Base-by-base conservation (phyloP, 2,888 invertebrate genomes). In the Epinotia bilunana region DNA sequence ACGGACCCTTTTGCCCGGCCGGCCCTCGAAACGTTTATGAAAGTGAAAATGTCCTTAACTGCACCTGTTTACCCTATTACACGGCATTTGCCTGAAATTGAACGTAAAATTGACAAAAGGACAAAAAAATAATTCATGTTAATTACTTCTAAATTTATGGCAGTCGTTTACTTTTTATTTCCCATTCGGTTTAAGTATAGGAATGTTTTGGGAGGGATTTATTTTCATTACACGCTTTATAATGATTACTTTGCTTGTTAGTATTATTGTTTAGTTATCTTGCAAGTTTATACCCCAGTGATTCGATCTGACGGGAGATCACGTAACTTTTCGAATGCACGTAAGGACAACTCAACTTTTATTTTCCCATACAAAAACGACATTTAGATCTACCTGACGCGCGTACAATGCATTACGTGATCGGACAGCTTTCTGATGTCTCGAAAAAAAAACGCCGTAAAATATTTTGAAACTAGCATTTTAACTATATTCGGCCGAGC, bases 1-100 rank as follows among this genome's bases (percentile, higher is more conserved):
- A 83, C 83, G 85, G 86, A 86, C 89, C 89, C 85, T 88, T 87
- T 85, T 86, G 78, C 77, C 78, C 78, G 70, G 73, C 77, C 80
- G 79, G 78, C 80, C 79, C 83, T 84, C 80, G 79, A 86, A 73
- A 88, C 86, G 87, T 87, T 89, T 89, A 89, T 88, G 84, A 88
- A 88, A 87, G 88, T 87, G 87, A 88, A 84, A 90, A 90, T 86
- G 85, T 86, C 85, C 84, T 90, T 87, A 87, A 88, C 84, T 88
- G 87, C 91, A 91, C 90, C 90, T 91, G 90, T 86, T 89, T 86
- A 82, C 83, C 80, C 83, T 79, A 82, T 84, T 83, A 84, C 82
- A 75, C 78, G 76, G 82, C 80, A 84, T 84, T 84, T 81, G 77
- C 68, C 76, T 75, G 80, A 83, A 85, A 84, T 83, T 83, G 80